Percentiles rank a stretch among this genome's conserved stretches.
These are phyloP conservation scores for Aythya baeri DNA, from an alignment of 2,113 vertebrate genomes.

Conservation along the genomic window DNA sequence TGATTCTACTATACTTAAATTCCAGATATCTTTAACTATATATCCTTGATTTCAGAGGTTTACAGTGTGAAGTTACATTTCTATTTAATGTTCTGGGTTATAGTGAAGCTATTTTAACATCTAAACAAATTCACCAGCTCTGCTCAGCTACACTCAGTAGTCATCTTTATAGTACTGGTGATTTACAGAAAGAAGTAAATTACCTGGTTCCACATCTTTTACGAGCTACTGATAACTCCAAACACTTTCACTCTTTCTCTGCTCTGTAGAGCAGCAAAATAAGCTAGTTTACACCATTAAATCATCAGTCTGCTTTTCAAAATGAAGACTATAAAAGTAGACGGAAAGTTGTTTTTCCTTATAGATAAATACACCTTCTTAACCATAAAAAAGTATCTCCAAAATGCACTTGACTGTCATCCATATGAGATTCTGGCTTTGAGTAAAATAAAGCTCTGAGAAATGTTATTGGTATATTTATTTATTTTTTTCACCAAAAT, in stretches of 20 bases:
- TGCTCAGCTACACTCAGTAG: neutral
- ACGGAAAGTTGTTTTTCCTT: neutral
- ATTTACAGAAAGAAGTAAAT: neutral
- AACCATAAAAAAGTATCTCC: neutral
- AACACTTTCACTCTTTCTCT: neutral
- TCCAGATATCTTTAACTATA: neutral
- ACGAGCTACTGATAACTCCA: neutral
- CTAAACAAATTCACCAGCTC: neutral
- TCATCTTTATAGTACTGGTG: neutral
- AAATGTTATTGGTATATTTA: neutral
- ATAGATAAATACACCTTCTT: neutral
- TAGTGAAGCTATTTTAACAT: neutral
- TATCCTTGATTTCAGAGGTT: neutral
- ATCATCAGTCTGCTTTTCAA: neutral
- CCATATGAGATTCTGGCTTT: neutral
- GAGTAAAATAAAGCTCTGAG: neutral
- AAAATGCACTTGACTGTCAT: neutral
- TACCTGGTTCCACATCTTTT: neutral
- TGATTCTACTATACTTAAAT: neutral
- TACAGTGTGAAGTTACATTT: neutral
- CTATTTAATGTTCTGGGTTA: neutral
- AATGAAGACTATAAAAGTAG: neutral
- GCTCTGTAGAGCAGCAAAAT: neutral
- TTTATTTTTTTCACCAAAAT: neutral
- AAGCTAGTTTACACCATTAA: neutral